phyloP scores from a whole-genome alignment of 1,140 invertebrate species.

The Wasmannia auropunctata region DNA sequence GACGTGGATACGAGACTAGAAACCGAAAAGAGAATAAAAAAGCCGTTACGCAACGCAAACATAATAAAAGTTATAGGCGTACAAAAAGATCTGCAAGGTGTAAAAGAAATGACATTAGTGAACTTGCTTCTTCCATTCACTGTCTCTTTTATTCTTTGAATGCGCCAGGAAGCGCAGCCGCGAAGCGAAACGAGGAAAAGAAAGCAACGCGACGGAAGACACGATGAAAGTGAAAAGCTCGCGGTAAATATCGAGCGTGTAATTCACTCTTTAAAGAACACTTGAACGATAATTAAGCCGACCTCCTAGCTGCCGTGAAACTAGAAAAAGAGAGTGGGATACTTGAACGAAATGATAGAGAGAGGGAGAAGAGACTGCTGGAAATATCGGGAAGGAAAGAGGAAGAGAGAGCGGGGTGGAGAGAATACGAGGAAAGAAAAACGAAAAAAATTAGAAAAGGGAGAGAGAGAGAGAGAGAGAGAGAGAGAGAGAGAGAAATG shows the following conservation, averaged over 20 bases:
- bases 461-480: constrained; percentile 31
- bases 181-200: constrained; percentile 60
- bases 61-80: constrained; percentile 70
- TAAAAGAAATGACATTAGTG: constrained; percentile 75
- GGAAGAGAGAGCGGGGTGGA: background rate
- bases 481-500: too few species aligned
- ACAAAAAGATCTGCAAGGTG: constrained; percentile 72
- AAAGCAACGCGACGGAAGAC: constrained; percentile 55
- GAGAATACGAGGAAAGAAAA: background rate
- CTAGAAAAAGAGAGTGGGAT: constrained; percentile 24
- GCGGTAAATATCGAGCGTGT: constrained; percentile 84
- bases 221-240: constrained; percentile 77
- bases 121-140: constrained; percentile 26
- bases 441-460: constrained; percentile 21
- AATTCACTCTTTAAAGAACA: constrained; percentile 85
- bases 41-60: background rate
- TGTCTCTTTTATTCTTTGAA: constrained; percentile 28
- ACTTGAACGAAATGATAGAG: constrained; percentile 13
- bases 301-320: constrained; percentile 46
- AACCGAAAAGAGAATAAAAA: background rate
- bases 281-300: constrained; percentile 84
- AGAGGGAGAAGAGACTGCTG: background rate
- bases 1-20: background rate
- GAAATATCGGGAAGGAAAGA: constrained; percentile 30
- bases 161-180: constrained; percentile 28